Evolutionary conservation across 2,888 invertebrate genomes (phyloP).

Genomic region (Polydesmus complanatus): DNA sequence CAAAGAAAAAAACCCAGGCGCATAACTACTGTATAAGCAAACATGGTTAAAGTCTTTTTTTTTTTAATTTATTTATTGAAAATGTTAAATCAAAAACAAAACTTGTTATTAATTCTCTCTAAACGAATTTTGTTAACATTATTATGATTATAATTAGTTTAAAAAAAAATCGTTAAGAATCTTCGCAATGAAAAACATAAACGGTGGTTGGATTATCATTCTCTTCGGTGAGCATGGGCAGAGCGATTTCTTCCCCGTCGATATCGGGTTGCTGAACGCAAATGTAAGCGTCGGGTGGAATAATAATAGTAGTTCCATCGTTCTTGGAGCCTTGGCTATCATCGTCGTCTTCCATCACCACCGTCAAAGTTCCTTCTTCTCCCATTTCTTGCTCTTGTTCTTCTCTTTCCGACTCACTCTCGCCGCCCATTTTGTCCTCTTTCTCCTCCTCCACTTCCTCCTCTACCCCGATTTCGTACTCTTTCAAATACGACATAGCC

Average conservation of each 20-base stretch:
- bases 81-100: too few relatives aligned
- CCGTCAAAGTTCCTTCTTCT: neutral
- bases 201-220: neutral
- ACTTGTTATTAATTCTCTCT: too few relatives aligned
- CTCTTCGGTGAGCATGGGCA: slow-evolving; percentile 1
- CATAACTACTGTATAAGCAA: neutral
- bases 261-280: slow-evolving; percentile 2
- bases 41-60: too few relatives aligned
- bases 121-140: too few relatives aligned
- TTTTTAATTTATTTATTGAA: too few relatives aligned
- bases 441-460: neutral
- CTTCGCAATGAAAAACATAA: slow-evolving; percentile 1
- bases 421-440: neutral
- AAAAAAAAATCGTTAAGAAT: too few relatives aligned
- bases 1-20: too few relatives aligned
- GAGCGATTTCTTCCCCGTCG: neutral
- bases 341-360: neutral
- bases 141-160: too few relatives aligned
- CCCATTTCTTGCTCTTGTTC: neutral
- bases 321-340: too few relatives aligned
- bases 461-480: neutral
- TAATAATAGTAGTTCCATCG: slow-evolving; percentile 1
- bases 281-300: neutral
- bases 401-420: neutral
- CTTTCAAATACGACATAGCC: neutral